Conservation (phyloP, 2,797 vertebrate species). For the Discoglossus pictus region DNA sequence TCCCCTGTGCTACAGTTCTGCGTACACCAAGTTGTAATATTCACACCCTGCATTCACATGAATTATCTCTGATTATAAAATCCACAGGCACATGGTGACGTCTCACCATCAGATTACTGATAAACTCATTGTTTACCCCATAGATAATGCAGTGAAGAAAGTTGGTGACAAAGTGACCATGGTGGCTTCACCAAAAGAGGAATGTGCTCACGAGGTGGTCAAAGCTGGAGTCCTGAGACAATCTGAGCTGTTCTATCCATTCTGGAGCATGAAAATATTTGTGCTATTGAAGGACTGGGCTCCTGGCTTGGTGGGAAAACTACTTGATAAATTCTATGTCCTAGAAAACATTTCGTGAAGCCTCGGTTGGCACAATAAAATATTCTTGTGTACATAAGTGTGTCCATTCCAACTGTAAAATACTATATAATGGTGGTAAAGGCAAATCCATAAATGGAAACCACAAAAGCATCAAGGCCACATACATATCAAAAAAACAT, state of each 20-base stretch:
- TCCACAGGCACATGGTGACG: too few species aligned
- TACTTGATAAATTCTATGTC: conserved; percentile 10
- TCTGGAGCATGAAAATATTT: conserved; percentile 33
- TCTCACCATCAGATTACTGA: not conserved
- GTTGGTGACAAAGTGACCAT: conserved; percentile 30
- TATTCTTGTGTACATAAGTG: not conserved
- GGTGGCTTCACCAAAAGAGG: conserved; percentile 39
- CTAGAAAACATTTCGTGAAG: conserved; percentile 48
- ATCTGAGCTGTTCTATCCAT: conserved; percentile 53
- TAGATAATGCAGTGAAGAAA: conserved; percentile 40
- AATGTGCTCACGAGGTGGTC: conserved; percentile 51
- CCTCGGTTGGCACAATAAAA: not conserved
- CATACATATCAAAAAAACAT: too few species aligned
- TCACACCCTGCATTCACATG: too few species aligned
- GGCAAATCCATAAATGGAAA: too few species aligned
- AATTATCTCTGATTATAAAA: too few species aligned
- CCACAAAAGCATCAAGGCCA: too few species aligned
- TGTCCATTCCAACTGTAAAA: too few species aligned
- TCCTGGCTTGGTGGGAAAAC: conserved; percentile 19
- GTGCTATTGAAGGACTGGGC: conserved; percentile 26
- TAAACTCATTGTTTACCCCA: not conserved
- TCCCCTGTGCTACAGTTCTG: too few species aligned
- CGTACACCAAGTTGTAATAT: too few species aligned
- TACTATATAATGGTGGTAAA: too few species aligned
- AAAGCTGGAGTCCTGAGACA: conserved; percentile 36